Evolutionary conservation across 2,888 invertebrate species (phyloP).

Genomic region (Ecdyonurus torrentis): DNA sequence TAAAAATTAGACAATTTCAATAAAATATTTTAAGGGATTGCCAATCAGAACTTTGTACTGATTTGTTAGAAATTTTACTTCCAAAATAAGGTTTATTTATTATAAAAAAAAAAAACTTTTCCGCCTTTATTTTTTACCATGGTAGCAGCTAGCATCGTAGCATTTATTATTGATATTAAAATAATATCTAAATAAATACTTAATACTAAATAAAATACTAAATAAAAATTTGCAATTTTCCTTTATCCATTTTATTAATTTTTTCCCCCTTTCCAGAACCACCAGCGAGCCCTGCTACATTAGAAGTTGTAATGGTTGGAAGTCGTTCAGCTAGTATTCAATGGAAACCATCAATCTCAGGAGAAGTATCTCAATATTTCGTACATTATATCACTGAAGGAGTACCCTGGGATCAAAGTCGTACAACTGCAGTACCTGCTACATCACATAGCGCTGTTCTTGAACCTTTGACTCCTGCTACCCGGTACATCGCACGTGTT

Average conservation of each 20-base stretch:
- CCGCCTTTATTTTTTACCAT: too few species aligned
- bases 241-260: neutral
- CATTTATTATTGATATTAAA: too few species aligned
- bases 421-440: neutral
- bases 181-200: too few species aligned
- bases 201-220: too few species aligned
- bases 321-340: constrained; percentile 57
- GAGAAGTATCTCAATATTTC: constrained; percentile 50
- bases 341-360: constrained; percentile 55
- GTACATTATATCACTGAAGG: constrained; percentile 44
- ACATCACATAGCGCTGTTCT: constrained; percentile 21
- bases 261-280: constrained; percentile 35
- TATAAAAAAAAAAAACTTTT: too few species aligned
- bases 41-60: too few species aligned
- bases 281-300: constrained; percentile 47
- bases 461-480: constrained; percentile 52
- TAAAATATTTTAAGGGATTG: too few species aligned
- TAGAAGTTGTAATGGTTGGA: constrained; percentile 49
- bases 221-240: too few species aligned
- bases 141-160: too few species aligned
- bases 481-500: constrained; percentile 48
- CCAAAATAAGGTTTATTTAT: too few species aligned
- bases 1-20: too few species aligned
- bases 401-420: constrained; percentile 42
- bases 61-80: too few species aligned